Percentiles rank a stretch among this genome's conserved stretches.
Conservation (phyloP, 2,888 invertebrate genomes). For the Baronia brevicornis region DNA sequence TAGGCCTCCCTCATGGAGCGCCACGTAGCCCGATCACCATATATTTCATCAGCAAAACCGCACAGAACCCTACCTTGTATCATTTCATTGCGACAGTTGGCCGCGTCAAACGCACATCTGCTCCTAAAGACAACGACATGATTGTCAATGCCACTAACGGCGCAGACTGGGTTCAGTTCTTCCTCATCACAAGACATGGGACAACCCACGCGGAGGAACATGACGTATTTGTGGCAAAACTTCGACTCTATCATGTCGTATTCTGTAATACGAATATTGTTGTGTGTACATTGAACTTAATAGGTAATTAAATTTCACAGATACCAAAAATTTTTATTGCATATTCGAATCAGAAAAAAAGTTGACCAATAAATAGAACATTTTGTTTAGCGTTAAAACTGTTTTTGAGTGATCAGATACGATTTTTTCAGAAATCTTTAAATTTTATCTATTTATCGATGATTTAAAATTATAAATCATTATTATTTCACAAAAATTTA, state of each 20-base stretch:
- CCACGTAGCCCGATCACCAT: not conserved
- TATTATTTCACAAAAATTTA: no score
- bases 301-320: no score
- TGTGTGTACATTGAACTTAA: not conserved
- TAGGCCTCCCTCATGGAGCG: no score
- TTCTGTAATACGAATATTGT: constrained; percentile 31
- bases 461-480: no score
- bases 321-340: no score
- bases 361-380: no score
- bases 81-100: constrained; percentile 29
- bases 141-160: constrained; percentile 22
- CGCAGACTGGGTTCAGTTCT: constrained; percentile 28
- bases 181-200: constrained; percentile 26
- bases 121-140: constrained; percentile 36
- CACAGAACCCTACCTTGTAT: constrained; percentile 26
- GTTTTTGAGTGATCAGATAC: no score
- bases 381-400: no score
- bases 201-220: constrained; percentile 33
- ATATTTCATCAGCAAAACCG: not conserved
- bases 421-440: no score
- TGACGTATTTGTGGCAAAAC: constrained; percentile 33
- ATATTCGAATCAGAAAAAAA: no score
- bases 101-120: constrained; percentile 30
- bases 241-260: constrained; percentile 35
- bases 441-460: not conserved